phyloP scores from a whole-genome alignment of 1,140 invertebrate species.

The Cyphomyrmex costatus region DNA sequence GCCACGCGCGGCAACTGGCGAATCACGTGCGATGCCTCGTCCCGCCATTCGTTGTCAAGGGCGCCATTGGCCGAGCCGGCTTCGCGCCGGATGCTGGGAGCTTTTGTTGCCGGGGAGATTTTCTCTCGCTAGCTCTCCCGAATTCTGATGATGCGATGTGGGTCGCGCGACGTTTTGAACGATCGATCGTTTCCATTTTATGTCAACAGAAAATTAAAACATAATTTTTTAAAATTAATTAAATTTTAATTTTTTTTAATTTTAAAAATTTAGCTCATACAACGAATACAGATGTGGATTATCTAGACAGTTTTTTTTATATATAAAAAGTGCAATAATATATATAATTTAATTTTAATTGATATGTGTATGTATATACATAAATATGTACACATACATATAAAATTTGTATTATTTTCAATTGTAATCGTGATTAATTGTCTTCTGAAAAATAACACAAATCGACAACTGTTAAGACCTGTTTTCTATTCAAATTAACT shows the following conservation, averaged over 20 bases:
- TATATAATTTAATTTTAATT: neutral
- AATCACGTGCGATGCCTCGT: conserved; percentile 72
- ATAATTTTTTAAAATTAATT: neutral
- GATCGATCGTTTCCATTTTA: neutral
- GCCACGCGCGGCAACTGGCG: conserved; percentile 44
- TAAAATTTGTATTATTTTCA: neutral
- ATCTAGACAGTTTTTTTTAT: neutral
- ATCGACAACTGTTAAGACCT: neutral
- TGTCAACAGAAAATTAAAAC: neutral
- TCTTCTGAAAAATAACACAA: neutral
- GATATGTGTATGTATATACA: neutral
- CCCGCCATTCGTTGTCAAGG: conserved; percentile 75
- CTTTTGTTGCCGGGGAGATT: conserved; percentile 76
- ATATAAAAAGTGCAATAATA: neutral
- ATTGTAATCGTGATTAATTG: neutral
- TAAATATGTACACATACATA: neutral
- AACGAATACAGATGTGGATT: neutral
- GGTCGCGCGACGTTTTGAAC: neutral
- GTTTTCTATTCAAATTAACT: neutral
- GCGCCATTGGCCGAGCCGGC: conserved; percentile 66
- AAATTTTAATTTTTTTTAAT: neutral
- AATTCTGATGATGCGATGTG: neutral
- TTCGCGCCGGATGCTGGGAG: conserved; percentile 23
- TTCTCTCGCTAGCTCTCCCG: conserved; percentile 43
- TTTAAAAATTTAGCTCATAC: neutral